These are phyloP conservation scores for Okapia johnstoni DNA, from an alignment of 2,113 vertebrate species.

Conservation along the genomic window DNA sequence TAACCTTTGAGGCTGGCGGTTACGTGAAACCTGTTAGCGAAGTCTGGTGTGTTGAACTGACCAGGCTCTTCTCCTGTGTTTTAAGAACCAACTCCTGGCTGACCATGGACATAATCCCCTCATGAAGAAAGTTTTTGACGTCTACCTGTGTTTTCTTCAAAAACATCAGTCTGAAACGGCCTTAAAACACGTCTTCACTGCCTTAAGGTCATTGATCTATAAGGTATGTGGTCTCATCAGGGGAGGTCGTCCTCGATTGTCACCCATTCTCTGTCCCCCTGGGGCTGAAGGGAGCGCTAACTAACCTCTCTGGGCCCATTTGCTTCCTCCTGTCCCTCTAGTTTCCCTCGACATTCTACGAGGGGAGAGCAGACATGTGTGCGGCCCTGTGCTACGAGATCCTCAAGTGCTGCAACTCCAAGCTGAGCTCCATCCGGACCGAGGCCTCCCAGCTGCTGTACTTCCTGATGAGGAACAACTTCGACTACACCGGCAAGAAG, in stretches of 20 bases:
- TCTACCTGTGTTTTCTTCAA: conserved; percentile 95
- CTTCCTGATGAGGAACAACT: conserved; percentile 99
- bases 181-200: conserved; percentile 95
- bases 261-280: background rate
- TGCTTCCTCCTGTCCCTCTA: conserved; percentile 51
- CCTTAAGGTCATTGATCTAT: conserved; percentile 94
- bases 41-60: background rate
- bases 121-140: conserved; percentile 99
- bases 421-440: conserved; percentile 94
- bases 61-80: conserved; percentile 38
- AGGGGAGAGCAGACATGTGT: conserved; percentile 98
- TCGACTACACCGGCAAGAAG: conserved; percentile 97
- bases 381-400: conserved; percentile 97
- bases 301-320: background rate
- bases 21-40: accelerated
- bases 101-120: conserved; percentile 97
- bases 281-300: background rate
- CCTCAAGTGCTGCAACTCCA: conserved; percentile 97
- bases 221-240: conserved; percentile 85
- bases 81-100: conserved; percentile 91
- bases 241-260: accelerated
- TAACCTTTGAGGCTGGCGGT: background rate
- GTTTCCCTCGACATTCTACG: conserved; percentile 97
- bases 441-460: conserved; percentile 97
- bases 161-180: conserved; percentile 97